Evolutionary conservation across 2,797 vertebrate genomes (phyloP).

Genomic region (Ambastaia sidthimunki): DNA sequence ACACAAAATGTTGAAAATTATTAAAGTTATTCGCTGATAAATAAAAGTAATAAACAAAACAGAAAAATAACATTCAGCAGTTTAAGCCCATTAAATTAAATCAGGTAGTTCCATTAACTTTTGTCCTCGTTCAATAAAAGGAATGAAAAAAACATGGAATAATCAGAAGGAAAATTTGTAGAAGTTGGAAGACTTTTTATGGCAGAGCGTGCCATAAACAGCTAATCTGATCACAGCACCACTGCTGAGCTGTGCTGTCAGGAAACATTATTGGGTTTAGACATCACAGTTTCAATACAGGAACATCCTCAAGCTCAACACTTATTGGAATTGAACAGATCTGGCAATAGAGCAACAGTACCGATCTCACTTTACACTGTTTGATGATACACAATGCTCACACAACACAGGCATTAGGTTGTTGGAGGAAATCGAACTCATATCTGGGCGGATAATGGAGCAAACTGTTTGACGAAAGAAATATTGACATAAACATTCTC

Average conservation of each 20-base stretch:
- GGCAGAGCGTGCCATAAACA: constrained; percentile 30
- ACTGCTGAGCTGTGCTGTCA: constrained; percentile 30
- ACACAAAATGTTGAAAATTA: constrained; percentile 64
- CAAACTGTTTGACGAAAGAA: neutral
- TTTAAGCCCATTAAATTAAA: constrained; percentile 29
- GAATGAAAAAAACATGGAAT: constrained; percentile 21
- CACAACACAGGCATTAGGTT: constrained; percentile 15
- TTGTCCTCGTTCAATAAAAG: neutral
- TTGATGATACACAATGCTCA: constrained; percentile 19
- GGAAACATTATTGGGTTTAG: constrained; percentile 8
- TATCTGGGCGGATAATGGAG: constrained; percentile 8
- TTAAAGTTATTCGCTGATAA: constrained; percentile 71
- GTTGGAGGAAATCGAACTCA: neutral
- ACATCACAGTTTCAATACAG: constrained; percentile 33
- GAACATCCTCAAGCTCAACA: constrained; percentile 14
- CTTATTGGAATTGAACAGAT: constrained; percentile 20
- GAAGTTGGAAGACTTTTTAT: constrained; percentile 59
- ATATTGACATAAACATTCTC: constrained; percentile 22
- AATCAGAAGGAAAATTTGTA: constrained; percentile 11
- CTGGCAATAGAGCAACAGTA: constrained; percentile 38
- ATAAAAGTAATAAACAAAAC: constrained; percentile 68
- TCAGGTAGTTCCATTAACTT: constrained; percentile 43
- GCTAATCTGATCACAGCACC: constrained; percentile 44
- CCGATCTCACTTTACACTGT: constrained; percentile 25
- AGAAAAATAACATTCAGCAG: constrained; percentile 60